Percentiles rank a stretch among this genome's conserved stretches.
These are phyloP conservation scores for Corynorhinus townsendii DNA, from an alignment of 2,113 vertebrate species.

Conservation along the genomic window DNA sequence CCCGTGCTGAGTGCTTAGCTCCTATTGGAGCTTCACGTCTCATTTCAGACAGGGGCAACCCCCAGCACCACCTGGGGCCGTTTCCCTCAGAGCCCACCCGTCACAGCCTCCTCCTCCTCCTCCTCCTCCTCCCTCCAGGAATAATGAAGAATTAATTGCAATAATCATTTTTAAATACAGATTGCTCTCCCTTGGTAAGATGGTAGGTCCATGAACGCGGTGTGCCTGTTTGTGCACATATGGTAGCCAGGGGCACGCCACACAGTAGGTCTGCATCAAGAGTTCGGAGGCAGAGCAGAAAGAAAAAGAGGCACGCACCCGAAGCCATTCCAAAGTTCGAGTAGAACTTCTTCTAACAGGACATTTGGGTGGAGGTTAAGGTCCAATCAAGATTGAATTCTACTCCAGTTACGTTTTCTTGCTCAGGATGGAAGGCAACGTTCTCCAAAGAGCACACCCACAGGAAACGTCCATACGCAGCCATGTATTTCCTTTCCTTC, in stretches of 20 bases:
- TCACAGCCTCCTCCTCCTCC: too few relatives aligned
- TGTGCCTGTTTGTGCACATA: neutral
- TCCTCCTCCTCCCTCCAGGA: neutral
- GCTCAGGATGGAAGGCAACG: neutral
- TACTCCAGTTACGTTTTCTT: neutral
- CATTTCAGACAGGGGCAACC: neutral
- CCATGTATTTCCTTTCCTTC: neutral
- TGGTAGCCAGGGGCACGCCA: rapidly evolving
- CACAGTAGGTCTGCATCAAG: neutral
- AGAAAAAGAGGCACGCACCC: neutral
- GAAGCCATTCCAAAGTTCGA: neutral
- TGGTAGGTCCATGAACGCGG: too few relatives aligned
- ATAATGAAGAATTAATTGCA: neutral
- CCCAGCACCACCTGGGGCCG: too few relatives aligned
- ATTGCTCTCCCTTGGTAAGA: neutral
- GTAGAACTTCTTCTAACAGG: neutral
- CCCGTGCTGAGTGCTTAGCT: neutral
- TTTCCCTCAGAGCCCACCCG: neutral
- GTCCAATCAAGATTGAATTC: neutral
- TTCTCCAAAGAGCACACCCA: neutral
- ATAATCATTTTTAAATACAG: neutral
- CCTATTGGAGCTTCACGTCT: neutral
- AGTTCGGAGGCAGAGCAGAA: neutral
- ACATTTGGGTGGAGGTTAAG: neutral
- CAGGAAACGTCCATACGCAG: neutral